Base-by-base conservation (phyloP, 2,888 invertebrate genomes). In the Drosophila mimetica region DNA sequence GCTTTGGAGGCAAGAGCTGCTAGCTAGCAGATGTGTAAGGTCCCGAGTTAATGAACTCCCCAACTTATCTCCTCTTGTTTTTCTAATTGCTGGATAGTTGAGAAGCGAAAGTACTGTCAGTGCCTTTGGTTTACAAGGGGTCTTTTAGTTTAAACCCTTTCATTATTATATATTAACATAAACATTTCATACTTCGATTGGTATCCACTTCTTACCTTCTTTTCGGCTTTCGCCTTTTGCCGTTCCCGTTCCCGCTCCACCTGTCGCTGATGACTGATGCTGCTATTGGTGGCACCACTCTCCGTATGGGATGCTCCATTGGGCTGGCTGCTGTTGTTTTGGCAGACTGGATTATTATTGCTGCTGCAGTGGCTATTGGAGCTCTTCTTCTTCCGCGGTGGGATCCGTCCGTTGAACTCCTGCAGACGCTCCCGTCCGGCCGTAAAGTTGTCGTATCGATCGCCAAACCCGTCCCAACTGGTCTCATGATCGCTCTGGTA, bases 401-500 rank as follows among this genome's bases (percentile, higher is more conserved):
- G 92, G 82, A 92, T 91, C 72, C 91, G 90, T 58, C 92, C 92
- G 66, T 89, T 90, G 75, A 92, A 92, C 85, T 92, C 92, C 83
- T 91, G 91, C n/a, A 92, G 76, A 36, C 90, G 90, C 61, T 92
- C 92, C 32, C 92, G 90, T 36, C 90, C 91, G 46, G 91, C 91
- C 73, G 91, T 90, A 76, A 90, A 91, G 74, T 91, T 91, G 51
- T 89, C 89, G 76, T 88, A 91, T 71, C 91, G 92, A 81, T 91
- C 92, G 41, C 92, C 91, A 74, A 90, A 88, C 77, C 92, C 91
- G 76, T 91, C 92, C 90, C 90, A 90, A 81, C 91, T 91, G 79
- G 91, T 89, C 84, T 92, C 92, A 75, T 91, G 90, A 73, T 91
- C 91, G 74, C 91, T 91, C 67, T 89, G 91, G 79, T 89, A 91